Conservation (phyloP, 2,113 vertebrate genomes). For the Lota lota region DNA sequence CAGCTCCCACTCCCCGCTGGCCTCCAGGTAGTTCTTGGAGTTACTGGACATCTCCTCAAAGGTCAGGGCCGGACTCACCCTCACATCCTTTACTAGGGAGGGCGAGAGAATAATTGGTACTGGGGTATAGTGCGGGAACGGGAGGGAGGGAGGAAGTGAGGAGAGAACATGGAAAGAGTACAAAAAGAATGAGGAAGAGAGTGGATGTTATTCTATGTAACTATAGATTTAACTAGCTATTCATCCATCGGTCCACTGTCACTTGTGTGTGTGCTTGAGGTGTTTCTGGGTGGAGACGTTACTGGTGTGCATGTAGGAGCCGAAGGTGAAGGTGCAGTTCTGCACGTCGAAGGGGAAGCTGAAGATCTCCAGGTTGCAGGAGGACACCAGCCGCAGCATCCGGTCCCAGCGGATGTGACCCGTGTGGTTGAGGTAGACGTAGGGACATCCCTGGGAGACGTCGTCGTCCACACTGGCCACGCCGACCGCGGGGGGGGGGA, state of each 20-base stretch:
- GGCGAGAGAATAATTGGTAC: no score
- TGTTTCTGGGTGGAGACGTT: slow-evolving; percentile 14
- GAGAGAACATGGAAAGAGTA: background rate
- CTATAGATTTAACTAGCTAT: no score
- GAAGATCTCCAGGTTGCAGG: slow-evolving; percentile 82
- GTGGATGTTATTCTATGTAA: no score
- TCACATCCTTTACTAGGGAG: slow-evolving; percentile 67
- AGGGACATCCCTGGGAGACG: slow-evolving; percentile 73
- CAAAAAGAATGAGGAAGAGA: no score
- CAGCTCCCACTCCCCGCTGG: slow-evolving; percentile 78
- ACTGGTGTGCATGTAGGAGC: slow-evolving; percentile 83
- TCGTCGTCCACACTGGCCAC: slow-evolving; percentile 72
- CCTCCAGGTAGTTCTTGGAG: slow-evolving; percentile 76
- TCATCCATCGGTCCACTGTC: no score
- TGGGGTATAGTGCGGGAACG: background rate
- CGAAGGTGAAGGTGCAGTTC: slow-evolving; percentile 80
- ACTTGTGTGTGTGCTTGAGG: no score
- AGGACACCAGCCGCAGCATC: slow-evolving; percentile 76
- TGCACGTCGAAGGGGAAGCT: slow-evolving; percentile 82
- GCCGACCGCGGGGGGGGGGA: no score
- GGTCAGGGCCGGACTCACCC: slow-evolving; percentile 71
- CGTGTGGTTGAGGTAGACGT: slow-evolving; percentile 76
- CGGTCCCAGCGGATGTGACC: slow-evolving; percentile 76
- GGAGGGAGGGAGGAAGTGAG: background rate
- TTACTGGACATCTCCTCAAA: slow-evolving; percentile 75